These are phyloP conservation scores for Brachionus rotundiformis DNA, from an alignment of 1,140 invertebrate species.

Conservation along the genomic window DNA sequence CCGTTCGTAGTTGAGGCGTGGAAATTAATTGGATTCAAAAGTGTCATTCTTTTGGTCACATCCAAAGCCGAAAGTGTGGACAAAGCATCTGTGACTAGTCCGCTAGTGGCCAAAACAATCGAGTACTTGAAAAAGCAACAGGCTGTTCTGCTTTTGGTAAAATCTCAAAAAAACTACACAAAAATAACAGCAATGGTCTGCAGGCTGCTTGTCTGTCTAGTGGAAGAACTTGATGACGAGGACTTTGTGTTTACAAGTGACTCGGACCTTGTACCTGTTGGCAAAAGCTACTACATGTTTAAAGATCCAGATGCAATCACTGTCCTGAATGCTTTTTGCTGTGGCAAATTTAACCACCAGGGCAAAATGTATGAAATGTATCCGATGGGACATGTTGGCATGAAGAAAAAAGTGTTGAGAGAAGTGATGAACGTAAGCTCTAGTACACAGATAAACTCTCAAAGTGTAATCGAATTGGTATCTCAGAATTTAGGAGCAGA, in stretches of 20 bases:
- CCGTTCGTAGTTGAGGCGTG: neutral
- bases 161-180: neutral
- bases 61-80: neutral
- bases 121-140: neutral
- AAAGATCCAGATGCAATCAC: neutral
- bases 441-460: too few species aligned
- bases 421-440: too few species aligned
- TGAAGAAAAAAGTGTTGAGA: neutral
- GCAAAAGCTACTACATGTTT: neutral
- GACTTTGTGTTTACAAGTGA: too few species aligned
- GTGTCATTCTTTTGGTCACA: neutral
- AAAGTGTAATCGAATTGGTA: too few species aligned
- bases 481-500: too few species aligned
- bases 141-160: neutral
- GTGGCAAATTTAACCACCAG: constrained; percentile 52
- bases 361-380: constrained; percentile 26
- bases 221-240: neutral
- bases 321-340: constrained; percentile 52
- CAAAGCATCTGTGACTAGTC: neutral
- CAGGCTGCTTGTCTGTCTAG: neutral
- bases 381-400: constrained; percentile 37
- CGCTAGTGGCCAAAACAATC: neutral
- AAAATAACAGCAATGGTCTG: neutral
- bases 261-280: neutral
- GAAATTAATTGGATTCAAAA: neutral